Evolutionary conservation across 2,113 vertebrate genomes (phyloP).

Genomic region (Serilophus lunatus): DNA sequence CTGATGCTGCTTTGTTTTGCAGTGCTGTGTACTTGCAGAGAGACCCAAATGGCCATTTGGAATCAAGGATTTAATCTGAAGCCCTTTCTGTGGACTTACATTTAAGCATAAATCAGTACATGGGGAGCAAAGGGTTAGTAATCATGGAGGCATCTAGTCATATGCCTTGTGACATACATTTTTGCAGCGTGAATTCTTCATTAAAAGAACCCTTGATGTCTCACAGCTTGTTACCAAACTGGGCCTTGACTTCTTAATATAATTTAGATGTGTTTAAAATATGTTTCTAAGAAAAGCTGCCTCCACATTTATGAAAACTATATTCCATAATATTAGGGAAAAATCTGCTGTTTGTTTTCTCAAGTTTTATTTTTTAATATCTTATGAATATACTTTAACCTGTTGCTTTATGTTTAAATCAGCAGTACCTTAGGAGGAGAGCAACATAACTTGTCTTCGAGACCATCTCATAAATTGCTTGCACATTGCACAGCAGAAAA

Average conservation of each 20-base stretch:
- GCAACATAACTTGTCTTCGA: not conserved
- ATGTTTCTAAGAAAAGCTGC: not conserved
- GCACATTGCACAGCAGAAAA: not conserved
- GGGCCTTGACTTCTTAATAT: constrained; percentile 44
- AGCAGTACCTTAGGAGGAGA: not conserved
- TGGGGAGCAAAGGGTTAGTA: constrained; percentile 6
- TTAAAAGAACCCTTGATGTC: constrained; percentile 58
- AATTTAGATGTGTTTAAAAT: constrained; percentile 55
- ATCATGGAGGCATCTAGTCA: constrained; percentile 22
- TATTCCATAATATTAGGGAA: constrained; percentile 14
- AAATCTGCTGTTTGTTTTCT: constrained; percentile 39
- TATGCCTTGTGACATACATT: constrained; percentile 46
- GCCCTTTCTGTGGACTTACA: not conserved
- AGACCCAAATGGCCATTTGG: not conserved
- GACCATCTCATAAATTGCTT: constrained; percentile 12
- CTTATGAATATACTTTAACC: constrained; percentile 24
- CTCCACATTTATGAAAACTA: constrained; percentile 25
- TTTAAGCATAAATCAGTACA: not conserved
- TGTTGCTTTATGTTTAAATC: constrained; percentile 26
- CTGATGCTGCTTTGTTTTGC: constrained; percentile 35
- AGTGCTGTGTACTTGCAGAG: not conserved
- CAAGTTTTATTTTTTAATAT: not conserved
- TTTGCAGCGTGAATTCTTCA: constrained; percentile 55
- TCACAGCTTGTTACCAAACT: constrained; percentile 65
- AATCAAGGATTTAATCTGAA: not conserved